phyloP scores from a whole-genome alignment of 35 echinoderm and acorn worm genomes.

The Holothuria glaberrima region DNA sequence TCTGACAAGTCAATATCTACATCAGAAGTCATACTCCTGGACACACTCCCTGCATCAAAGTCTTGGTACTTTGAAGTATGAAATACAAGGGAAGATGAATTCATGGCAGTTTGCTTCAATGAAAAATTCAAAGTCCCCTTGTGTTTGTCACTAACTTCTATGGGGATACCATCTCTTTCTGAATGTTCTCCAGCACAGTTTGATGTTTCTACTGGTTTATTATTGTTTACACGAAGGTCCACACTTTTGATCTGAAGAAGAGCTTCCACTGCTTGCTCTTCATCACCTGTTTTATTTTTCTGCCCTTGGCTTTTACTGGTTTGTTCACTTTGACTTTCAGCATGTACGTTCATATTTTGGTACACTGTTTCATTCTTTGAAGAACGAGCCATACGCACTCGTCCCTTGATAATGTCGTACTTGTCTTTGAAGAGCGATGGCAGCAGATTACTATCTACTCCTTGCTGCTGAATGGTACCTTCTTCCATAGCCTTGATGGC shows the following conservation, averaged over 20 bases:
- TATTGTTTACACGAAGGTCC: conserved; percentile 74
- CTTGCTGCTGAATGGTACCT: not conserved
- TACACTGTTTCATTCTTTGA: conserved; percentile 2
- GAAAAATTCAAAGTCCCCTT: not conserved
- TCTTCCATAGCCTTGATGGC: not conserved
- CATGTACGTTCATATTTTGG: conserved; percentile 32
- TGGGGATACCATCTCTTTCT: too few species aligned
- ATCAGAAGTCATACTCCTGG: conserved; percentile 47
- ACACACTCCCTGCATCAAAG: conserved; percentile 2
- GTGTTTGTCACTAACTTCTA: not conserved
- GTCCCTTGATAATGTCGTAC: conserved; percentile 94
- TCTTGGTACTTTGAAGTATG: conserved; percentile 63
- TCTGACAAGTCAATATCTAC: conserved; percentile 65
- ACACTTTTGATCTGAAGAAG: conserved; percentile 86
- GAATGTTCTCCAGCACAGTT: not conserved
- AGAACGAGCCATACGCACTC: conserved; percentile 57
- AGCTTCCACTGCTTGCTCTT: conserved; percentile 91
- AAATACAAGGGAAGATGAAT: conserved; percentile 41
- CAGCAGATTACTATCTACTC: not conserved
- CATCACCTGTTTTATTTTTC: conserved; percentile 32
- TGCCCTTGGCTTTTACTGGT: not conserved
- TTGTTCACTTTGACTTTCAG: conserved; percentile 8
- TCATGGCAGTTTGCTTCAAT: conserved; percentile 10
- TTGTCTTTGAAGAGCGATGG: conserved; percentile 79
- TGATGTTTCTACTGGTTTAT: not conserved